A percentile compares a stretch with the other conserved stretches of the same genome.
Evolutionary conservation across 2,113 vertebrate species (phyloP).

Genomic region (Symphodus melops): DNA sequence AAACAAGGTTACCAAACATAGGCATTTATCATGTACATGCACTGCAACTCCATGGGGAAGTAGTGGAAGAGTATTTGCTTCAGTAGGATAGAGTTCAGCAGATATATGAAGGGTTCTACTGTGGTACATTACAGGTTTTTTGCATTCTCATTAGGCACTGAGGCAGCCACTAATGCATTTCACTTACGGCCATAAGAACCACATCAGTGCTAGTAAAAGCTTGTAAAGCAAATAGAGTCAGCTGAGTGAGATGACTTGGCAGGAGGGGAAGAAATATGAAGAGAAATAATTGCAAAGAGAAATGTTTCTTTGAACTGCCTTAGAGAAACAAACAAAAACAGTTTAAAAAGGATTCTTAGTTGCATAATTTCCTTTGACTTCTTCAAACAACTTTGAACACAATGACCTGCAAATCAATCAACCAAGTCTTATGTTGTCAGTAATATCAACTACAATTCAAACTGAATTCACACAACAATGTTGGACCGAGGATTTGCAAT

Average conservation of each 20-base stretch:
- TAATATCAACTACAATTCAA: too few relatives aligned
- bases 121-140: conserved; percentile 14
- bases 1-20: conserved; percentile 10
- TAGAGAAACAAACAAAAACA: background rate
- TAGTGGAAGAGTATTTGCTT: background rate
- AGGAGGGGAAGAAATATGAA: background rate
- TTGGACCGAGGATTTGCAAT: background rate
- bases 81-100: conserved; percentile 3
- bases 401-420: background rate
- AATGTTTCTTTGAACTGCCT: background rate
- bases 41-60: background rate
- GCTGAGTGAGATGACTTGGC: conserved; percentile 16
- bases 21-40: background rate
- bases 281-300: background rate
- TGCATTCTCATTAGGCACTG: conserved; percentile 30
- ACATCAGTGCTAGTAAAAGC: conserved; percentile 19
- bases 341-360: background rate
- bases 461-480: too few relatives aligned
- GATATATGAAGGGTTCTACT: background rate
- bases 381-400: too few relatives aligned
- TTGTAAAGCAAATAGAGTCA: conserved; percentile 29
- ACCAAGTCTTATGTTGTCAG: background rate
- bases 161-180: conserved; percentile 53
- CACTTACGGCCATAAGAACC: conserved; percentile 37
- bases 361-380: background rate